Evolutionary conservation across 2,888 invertebrate genomes (phyloP).

Genomic region (Linnaemya vulpina): DNA sequence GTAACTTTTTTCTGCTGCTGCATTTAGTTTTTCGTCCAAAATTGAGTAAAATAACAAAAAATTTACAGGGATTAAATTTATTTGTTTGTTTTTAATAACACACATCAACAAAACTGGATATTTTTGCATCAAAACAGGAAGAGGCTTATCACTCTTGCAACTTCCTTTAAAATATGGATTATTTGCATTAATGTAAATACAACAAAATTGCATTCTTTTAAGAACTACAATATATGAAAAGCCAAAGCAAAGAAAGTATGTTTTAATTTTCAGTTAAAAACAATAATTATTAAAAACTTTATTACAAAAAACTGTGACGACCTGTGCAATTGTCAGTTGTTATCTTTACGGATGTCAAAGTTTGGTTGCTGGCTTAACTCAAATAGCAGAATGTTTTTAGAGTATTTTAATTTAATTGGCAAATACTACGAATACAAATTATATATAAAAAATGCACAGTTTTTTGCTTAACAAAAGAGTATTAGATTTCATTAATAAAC

Average conservation of each 20-base stretch:
- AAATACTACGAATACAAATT: neutral
- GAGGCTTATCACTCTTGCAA: too few relatives aligned
- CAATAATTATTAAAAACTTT: too few relatives aligned
- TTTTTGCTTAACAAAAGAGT: neutral
- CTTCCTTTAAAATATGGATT: too few relatives aligned
- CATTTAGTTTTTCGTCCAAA: neutral
- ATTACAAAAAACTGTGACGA: too few relatives aligned
- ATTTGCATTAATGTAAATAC: too few relatives aligned
- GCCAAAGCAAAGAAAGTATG: too few relatives aligned
- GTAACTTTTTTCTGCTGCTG: too few relatives aligned
- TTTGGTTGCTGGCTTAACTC: neutral
- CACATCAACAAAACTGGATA: too few relatives aligned
- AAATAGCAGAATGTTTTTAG: neutral
- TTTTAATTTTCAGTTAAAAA: too few relatives aligned
- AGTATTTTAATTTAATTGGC: conserved; percentile 8
- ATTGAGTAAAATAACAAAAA: conserved; percentile 18
- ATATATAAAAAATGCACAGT: neutral
- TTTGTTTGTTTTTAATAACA: conserved; percentile 2
- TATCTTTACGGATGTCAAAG: neutral
- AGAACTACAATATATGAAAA: too few relatives aligned
- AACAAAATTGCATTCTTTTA: too few relatives aligned
- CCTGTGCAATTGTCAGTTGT: conserved; percentile 18
- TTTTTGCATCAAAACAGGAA: too few relatives aligned
- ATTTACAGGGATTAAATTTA: conserved; percentile 21
- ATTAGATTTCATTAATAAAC: neutral